Evolutionary conservation across 2,888 invertebrate species (phyloP).

Genomic region (Tetropium fuscum): DNA sequence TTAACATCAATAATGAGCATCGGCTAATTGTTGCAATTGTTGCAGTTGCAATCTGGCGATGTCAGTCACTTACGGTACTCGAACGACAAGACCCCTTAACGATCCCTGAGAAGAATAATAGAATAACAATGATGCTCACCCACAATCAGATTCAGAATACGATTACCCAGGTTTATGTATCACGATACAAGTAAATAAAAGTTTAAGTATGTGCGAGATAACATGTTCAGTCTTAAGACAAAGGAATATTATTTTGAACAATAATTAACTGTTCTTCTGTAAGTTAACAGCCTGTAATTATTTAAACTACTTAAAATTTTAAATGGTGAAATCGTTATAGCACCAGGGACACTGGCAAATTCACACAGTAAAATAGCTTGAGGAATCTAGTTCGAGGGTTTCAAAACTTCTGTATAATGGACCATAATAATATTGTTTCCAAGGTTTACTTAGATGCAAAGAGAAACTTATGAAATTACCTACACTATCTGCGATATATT

Average conservation of each 20-base stretch:
- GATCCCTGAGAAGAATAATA: conserved; percentile 21
- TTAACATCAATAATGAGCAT: no score
- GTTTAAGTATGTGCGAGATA: conserved; percentile 19
- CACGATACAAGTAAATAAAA: conserved; percentile 13
- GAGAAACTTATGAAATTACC: no score
- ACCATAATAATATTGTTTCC: no score
- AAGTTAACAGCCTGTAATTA: conserved; percentile 17
- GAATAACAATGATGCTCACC: conserved; percentile 18
- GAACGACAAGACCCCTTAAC: conserved; percentile 14
- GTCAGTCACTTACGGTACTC: no score
- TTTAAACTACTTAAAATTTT: conserved; percentile 26
- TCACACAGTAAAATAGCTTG: no score
- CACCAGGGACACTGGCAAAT: conserved; percentile 3
- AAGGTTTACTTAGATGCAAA: no score
- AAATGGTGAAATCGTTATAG: conserved; percentile 18
- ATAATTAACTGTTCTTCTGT: conserved; percentile 21
- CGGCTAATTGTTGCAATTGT: no score
- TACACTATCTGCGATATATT: no score
- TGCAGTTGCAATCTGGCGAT: no score
- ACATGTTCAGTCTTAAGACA: conserved; percentile 15
- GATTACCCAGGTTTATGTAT: conserved; percentile 12
- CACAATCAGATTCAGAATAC: conserved; percentile 21
- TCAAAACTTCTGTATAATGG: no score
- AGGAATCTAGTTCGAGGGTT: no score
- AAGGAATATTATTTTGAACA: conserved; percentile 28